These are phyloP conservation scores for Dasysyrphus albostriatus DNA, from an alignment of 2,888 invertebrate genomes.

Conservation along the genomic window DNA sequence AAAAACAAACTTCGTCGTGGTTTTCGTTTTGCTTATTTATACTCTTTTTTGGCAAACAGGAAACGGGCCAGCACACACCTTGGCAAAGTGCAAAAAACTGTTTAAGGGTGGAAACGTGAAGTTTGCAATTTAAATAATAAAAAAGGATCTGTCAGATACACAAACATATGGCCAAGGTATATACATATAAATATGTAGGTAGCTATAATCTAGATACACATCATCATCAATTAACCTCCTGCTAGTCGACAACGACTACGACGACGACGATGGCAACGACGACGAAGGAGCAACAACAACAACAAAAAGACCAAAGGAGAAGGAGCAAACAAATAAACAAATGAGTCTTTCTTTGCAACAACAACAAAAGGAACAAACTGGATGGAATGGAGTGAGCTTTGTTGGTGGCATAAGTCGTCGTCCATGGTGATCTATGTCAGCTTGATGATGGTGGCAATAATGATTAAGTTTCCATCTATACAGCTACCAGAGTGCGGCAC, in stretches of 20 bases:
- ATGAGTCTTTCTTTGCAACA: slow-evolving; percentile 27
- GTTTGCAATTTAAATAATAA: slow-evolving; percentile 72
- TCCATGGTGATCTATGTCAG: slow-evolving; percentile 71
- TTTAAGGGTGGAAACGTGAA: slow-evolving; percentile 52
- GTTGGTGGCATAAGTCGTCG: slow-evolving; percentile 74
- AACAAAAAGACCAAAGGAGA: not conserved
- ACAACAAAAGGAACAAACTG: slow-evolving; percentile 22
- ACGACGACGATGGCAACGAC: not conserved
- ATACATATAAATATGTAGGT: not conserved
- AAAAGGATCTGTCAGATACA: slow-evolving; percentile 41
- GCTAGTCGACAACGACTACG: not conserved
- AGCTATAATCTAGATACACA: slow-evolving; percentile 41
- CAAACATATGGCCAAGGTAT: slow-evolving; percentile 68
- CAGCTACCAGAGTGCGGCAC: slow-evolving; percentile 36
- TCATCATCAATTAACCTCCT: slow-evolving; percentile 69
- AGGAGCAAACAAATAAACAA: slow-evolving; percentile 66
- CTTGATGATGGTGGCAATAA: slow-evolving; percentile 69
- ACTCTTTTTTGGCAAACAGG: slow-evolving; percentile 71
- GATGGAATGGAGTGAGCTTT: slow-evolving; percentile 51
- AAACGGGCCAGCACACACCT: slow-evolving; percentile 59
- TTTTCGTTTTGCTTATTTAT: slow-evolving; percentile 19
- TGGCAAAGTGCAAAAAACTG: slow-evolving; percentile 55
- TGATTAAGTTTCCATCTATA: slow-evolving; percentile 57
- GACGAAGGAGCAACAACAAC: slow-evolving; percentile 10
- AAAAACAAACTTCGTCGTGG: slow-evolving; percentile 33